phyloP scores from a whole-genome alignment of 2,113 vertebrate species.

The Uropsilus gracilis region DNA sequence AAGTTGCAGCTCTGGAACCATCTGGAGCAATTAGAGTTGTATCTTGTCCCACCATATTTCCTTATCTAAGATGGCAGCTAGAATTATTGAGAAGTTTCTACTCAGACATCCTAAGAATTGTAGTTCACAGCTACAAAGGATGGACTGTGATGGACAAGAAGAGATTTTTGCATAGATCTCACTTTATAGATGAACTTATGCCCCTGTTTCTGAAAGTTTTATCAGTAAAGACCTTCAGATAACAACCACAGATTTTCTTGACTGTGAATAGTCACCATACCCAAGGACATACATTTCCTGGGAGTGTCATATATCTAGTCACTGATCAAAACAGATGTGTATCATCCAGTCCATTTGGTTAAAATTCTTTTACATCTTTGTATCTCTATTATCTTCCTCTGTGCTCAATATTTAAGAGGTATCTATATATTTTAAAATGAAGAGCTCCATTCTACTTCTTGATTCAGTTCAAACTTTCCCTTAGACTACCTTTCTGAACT shows the following conservation, averaged over 20 bases:
- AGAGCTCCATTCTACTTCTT: background rate
- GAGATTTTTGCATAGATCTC: background rate
- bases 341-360: background rate
- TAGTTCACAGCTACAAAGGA: background rate
- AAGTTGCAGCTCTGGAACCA: background rate
- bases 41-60: background rate
- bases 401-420: background rate
- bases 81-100: background rate
- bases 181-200: background rate
- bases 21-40: background rate
- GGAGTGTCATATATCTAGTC: background rate
- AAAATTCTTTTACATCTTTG: background rate
- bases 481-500: background rate
- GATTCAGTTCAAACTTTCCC: background rate
- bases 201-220: background rate
- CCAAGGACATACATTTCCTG: background rate
- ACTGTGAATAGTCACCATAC: background rate
- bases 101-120: background rate
- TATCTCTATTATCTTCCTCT: background rate
- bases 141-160: background rate
- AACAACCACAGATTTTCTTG: background rate
- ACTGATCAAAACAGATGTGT: background rate
- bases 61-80: background rate
- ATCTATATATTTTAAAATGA: background rate
- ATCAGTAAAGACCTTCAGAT: background rate